Conservation (phyloP, 2,113 vertebrate genomes). For the Paradoxurus hermaphroditus region DNA sequence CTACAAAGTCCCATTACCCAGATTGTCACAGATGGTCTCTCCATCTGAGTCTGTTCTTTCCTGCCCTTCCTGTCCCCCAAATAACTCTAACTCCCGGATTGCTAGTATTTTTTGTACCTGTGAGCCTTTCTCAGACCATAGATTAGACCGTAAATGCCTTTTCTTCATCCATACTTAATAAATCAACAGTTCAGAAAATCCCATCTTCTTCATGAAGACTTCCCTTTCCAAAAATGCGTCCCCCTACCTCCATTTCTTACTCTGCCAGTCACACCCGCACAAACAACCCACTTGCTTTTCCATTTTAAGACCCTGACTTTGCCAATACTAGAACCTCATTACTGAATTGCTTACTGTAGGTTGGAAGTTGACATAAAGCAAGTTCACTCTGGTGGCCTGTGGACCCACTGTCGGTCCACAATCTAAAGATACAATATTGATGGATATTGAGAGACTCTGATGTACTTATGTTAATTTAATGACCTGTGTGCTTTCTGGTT, state of each 20-base stretch:
- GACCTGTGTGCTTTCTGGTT: not conserved
- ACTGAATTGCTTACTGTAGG: not conserved
- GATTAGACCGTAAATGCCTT: not conserved
- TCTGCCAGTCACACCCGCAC: not conserved
- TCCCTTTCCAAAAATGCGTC: not conserved
- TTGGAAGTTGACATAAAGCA: not conserved
- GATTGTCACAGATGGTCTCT: not conserved
- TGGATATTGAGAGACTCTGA: not conserved
- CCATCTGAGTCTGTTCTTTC: not conserved
- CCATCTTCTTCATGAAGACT: not conserved
- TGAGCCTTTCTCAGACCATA: not conserved
- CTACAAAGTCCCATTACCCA: not conserved
- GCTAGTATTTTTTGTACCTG: not conserved
- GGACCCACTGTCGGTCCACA: not conserved
- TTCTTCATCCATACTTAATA: not conserved
- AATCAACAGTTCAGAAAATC: slow-evolving; percentile 4
- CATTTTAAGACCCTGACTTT: not conserved
- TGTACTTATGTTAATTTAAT: not conserved
- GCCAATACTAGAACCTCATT: not conserved
- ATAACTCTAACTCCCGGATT: not conserved
- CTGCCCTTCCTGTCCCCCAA: not conserved
- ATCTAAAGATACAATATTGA: not conserved
- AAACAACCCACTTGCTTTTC: not conserved
- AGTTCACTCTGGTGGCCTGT: not conserved
- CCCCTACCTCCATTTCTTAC: not conserved